Conservation (phyloP, 2,888 invertebrate genomes). For the Rugalucina vietnamica region DNA sequence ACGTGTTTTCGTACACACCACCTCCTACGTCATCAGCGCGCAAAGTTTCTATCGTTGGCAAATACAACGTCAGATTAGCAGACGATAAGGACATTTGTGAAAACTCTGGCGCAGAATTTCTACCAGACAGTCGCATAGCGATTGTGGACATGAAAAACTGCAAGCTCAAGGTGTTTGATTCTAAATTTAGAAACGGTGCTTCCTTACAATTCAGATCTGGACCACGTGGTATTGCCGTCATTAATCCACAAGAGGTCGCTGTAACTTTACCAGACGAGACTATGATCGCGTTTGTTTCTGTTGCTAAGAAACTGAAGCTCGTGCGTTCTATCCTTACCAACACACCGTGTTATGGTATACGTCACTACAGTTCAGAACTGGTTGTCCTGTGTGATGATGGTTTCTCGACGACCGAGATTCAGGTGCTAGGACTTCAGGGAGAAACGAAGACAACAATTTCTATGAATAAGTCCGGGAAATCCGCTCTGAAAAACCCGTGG, state of each 20-base stretch:
- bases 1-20: constrained; percentile 29
- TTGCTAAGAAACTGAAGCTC: constrained; percentile 37
- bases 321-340: constrained; percentile 53
- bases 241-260: constrained; percentile 59
- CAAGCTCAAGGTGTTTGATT: constrained; percentile 57
- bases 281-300: constrained; percentile 53
- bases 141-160: constrained; percentile 55
- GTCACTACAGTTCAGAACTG: constrained; percentile 43
- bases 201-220: constrained; percentile 44
- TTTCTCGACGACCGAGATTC: constrained; percentile 46
- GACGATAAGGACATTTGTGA: constrained; percentile 54
- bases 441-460: constrained; percentile 39
- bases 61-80: constrained; percentile 39
- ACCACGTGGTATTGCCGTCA: constrained; percentile 45
- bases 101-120: constrained; percentile 46
- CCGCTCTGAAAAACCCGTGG: constrained; percentile 49
- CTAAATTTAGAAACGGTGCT: constrained; percentile 38
- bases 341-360: constrained; percentile 56
- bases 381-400: constrained; percentile 58
- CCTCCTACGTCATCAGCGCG: constrained; percentile 34
- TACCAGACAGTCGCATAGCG: constrained; percentile 53
- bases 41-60: constrained; percentile 18
- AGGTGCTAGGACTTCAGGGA: constrained; percentile 51
- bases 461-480: constrained; percentile 44
- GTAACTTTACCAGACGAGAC: constrained; percentile 59